These are phyloP conservation scores for Adrianichthys oophorus DNA, from an alignment of 2,797 vertebrate genomes.

Conservation along the genomic window DNA sequence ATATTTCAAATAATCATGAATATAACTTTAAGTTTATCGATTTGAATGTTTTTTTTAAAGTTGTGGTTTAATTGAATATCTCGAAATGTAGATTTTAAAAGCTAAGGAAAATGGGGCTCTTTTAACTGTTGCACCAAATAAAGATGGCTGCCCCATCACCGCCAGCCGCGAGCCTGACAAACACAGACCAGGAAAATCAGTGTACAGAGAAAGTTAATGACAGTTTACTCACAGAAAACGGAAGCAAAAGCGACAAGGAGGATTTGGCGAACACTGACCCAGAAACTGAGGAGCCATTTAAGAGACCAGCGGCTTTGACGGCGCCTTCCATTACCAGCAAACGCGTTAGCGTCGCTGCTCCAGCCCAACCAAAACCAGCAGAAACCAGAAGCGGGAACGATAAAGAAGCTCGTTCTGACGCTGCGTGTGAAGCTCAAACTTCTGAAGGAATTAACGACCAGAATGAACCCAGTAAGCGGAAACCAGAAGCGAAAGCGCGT, in stretches of 20 bases:
- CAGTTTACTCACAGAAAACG: not conserved
- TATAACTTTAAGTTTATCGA: not conserved
- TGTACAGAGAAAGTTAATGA: conserved; percentile 25
- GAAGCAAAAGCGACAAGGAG: not conserved
- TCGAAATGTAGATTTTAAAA: not conserved
- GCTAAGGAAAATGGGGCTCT: conserved; percentile 15
- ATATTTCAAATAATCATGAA: too few relatives aligned
- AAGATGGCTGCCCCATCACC: conserved; percentile 61
- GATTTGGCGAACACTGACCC: not conserved
- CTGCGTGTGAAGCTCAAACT: not conserved
- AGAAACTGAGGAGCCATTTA: conserved; percentile 65
- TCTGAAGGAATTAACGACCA: not conserved
- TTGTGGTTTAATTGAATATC: not conserved
- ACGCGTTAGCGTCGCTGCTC: conserved; percentile 35
- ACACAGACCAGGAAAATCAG: conserved; percentile 26
- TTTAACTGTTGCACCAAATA: conserved; percentile 64
- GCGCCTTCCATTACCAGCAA: conserved; percentile 60
- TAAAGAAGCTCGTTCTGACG: not conserved
- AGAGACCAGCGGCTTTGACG: conserved; percentile 73
- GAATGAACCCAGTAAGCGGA: conserved; percentile 30
- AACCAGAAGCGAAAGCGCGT: conserved; percentile 33
- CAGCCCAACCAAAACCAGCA: conserved; percentile 12
- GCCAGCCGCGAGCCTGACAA: conserved; percentile 26
- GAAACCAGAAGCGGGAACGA: conserved; percentile 21
- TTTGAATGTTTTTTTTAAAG: not conserved